Evolutionary conservation across 2,797 vertebrate species (phyloP), one percentile per base, ranked within the genome.

Genomic region (Onychomys arenicola): DNA sequence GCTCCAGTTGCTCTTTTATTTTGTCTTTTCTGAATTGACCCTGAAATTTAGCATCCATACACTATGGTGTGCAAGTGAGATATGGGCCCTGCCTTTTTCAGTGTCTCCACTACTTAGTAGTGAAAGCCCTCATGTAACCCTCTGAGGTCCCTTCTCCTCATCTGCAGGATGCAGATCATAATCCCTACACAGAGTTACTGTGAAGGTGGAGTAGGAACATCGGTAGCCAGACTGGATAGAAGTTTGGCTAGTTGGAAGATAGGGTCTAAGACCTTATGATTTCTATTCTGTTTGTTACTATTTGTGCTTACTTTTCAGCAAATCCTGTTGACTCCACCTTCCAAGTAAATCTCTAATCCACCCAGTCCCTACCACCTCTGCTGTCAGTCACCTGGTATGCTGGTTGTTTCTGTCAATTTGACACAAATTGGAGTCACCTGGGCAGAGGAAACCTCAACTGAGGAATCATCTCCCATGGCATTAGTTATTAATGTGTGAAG

Each of bases 1-100:
- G 46, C 13, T 88, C 90, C 61, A 5, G 52, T 49, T 75, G 40
- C 3, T 82, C 55, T 87, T 78, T 89, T 69, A 10, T 43, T 59
- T 65, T 27, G 29, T 37, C 83, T 87, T 27, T 29, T 55, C 52
- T 77, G 49, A 83, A 82, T 32, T 69, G 49, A 59, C 17, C 69
- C 90, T 89, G 52, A 86, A 95, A 90, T 65, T 63, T 88, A 75
- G 86, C 57, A 92, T 71, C 73, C 9, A 27, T 11, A 5, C 23
- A 94, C 77, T 25, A 76, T 2, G 1, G 4, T 77, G 9, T 73
- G 9, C 34, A 52, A 32, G 21, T 14, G 49, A 77, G n/a, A 5
- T 83, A 84, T 83, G 37, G 23, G n/a, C 75, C 37, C 7, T 73
- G 37, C 34, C 49, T 69, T 69, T 52, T n/a, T 67, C 27, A 32